phyloP scores from a whole-genome alignment of 2,113 vertebrate species.

The Pluvianellus socialis region DNA sequence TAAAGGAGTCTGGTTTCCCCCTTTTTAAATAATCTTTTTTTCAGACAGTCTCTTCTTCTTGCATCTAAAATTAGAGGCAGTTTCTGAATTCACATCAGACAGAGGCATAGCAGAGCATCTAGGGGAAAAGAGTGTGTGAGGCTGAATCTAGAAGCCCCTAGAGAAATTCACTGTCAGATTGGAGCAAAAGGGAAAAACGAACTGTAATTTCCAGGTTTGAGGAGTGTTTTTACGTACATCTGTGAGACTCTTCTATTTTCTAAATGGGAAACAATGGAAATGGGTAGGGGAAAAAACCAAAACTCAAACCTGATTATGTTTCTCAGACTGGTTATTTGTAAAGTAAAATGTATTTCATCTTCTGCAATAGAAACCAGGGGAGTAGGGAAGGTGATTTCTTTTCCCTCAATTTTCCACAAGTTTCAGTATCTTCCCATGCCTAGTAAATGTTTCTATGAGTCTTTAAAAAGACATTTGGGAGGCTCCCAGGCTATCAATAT shows the following conservation, averaged over 20 bases:
- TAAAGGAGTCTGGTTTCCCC: background rate
- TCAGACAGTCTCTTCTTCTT: background rate
- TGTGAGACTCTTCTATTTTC: background rate
- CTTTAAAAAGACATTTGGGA: background rate
- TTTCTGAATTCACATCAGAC: background rate
- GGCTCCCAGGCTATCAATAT: background rate
- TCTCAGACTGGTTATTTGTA: background rate
- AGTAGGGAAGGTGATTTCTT: background rate
- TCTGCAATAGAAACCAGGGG: background rate
- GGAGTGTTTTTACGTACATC: background rate
- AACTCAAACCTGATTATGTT: background rate
- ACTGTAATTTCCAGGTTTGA: background rate
- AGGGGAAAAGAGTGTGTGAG: background rate
- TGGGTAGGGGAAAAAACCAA: rapidly evolving
- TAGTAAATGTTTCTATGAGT: background rate
- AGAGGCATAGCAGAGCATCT: background rate
- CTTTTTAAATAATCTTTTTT: background rate
- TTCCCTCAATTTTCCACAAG: background rate
- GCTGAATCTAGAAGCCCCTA: background rate
- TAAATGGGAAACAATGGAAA: background rate
- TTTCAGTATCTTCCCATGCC: background rate
- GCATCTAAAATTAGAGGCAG: conserved; percentile 25
- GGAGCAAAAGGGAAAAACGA: background rate
- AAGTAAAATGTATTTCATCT: background rate
- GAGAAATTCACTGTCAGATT: conserved; percentile 49